A percentile compares a stretch with the other conserved stretches of the same genome.
Conservation (phyloP, 2,888 invertebrate genomes). For the Xestia c-nigrum region DNA sequence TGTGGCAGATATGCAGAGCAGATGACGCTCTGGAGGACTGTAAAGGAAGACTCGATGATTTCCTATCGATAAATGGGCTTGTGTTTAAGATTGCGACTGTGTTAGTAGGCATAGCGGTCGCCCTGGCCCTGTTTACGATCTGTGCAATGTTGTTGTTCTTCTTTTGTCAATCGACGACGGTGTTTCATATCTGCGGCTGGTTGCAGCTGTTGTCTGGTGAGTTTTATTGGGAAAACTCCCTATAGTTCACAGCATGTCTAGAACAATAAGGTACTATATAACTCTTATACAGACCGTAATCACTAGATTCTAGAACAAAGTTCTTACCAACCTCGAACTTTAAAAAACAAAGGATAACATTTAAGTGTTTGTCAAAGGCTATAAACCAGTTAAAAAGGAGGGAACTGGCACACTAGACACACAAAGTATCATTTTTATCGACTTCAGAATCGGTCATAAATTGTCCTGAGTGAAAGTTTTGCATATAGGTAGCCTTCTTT, state of each 20-base stretch:
- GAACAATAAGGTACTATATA: no score
- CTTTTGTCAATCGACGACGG: constrained; percentile 97
- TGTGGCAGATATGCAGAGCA: constrained; percentile 96
- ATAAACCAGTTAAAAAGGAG: constrained; percentile 30
- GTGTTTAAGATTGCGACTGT: constrained; percentile 97
- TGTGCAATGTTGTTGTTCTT: constrained; percentile 97
- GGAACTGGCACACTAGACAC: constrained; percentile 40
- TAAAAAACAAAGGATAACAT: constrained; percentile 16
- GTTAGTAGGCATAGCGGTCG: constrained; percentile 96
- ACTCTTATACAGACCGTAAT: background rate
- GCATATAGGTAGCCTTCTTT: constrained; percentile 56
- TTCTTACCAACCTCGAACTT: constrained; percentile 8
- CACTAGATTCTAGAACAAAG: constrained; percentile 2
- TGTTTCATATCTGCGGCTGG: constrained; percentile 98
- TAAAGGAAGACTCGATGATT: constrained; percentile 95
- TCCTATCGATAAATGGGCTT: constrained; percentile 94
- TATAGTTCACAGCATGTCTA: background rate
- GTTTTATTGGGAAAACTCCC: constrained; percentile 68
- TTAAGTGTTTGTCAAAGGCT: background rate
- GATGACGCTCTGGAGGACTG: constrained; percentile 95
- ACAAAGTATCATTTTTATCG: constrained; percentile 37
- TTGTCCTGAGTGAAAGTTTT: constrained; percentile 74
- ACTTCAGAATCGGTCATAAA: constrained; percentile 50
- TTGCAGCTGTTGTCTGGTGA: constrained; percentile 98
- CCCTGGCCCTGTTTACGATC: constrained; percentile 96